Percentiles rank a stretch among this genome's conserved stretches.
Conservation (phyloP, 2,113 vertebrate species). For the Connochaetes taurinus region DNA sequence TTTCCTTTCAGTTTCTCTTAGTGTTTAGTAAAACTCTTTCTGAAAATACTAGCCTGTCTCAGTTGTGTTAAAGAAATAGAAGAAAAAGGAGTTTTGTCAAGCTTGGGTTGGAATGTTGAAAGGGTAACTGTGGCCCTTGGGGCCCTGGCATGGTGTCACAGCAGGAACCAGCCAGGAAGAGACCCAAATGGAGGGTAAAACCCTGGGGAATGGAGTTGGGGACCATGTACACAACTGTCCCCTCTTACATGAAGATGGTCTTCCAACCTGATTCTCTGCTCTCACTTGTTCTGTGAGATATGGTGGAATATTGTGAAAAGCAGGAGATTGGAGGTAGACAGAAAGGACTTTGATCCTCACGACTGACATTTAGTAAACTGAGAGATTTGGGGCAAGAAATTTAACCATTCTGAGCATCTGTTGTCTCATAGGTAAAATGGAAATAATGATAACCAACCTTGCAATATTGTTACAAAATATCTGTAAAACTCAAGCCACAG, state of each 20-base stretch:
- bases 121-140: neutral
- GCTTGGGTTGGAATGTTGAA: neutral
- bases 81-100: neutral
- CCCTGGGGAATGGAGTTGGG: neutral
- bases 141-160: neutral
- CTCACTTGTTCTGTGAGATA: neutral
- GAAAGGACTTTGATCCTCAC: neutral
- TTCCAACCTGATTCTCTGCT: neutral
- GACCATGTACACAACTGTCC: no score
- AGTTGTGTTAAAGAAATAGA: neutral
- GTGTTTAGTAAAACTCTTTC: constrained; percentile 40
- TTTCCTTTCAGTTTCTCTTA: constrained; percentile 41
- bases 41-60: constrained; percentile 23
- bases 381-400: neutral
- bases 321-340: neutral
- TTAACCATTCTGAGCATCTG: neutral
- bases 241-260: neutral
- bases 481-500: neutral
- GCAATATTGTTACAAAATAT: neutral
- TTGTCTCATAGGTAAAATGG: neutral
- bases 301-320: neutral
- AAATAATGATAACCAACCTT: neutral
- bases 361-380: neutral
- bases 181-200: neutral
- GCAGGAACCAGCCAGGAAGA: neutral